Percentiles rank a stretch among this genome's conserved stretches.
Evolutionary conservation across 1,140 invertebrate species (phyloP).

Genomic region (Ruditapes philippinarum): DNA sequence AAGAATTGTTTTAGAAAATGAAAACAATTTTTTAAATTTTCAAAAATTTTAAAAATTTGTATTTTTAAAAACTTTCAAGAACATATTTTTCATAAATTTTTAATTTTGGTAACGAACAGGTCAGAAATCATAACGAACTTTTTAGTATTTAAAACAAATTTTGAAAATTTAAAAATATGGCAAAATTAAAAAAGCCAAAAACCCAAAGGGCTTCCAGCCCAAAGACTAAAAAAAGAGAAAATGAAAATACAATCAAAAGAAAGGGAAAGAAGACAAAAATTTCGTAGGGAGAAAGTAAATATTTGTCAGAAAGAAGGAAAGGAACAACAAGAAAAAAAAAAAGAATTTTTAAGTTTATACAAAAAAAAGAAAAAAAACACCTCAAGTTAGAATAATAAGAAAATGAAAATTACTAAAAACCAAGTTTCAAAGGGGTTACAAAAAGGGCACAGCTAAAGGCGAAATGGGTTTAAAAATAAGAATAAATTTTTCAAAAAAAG

Average conservation of each 20-base stretch:
- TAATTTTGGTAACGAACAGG: slow-evolving; percentile 51
- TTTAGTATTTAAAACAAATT: neutral
- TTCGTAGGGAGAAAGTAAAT: neutral
- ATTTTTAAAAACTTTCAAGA: too few relatives aligned
- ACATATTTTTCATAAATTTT: too few relatives aligned
- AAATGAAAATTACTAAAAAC: neutral
- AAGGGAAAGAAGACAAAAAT: slow-evolving; percentile 30
- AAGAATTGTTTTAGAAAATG: too few relatives aligned
- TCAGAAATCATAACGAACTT: neutral
- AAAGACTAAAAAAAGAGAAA: slow-evolving; percentile 25
- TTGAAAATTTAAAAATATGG: neutral
- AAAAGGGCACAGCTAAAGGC: neutral
- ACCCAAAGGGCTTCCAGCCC: slow-evolving; percentile 43
- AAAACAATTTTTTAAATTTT: too few relatives aligned
- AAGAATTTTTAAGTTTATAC: slow-evolving; percentile 1
- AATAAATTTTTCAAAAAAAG: slow-evolving; percentile 28
- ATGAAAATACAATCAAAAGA: slow-evolving; percentile 7
- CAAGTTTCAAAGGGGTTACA: neutral
- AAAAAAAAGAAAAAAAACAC: slow-evolving; percentile 10
- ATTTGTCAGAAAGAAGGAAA: neutral
- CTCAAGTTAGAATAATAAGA: neutral
- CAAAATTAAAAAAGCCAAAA: slow-evolving; percentile 38
- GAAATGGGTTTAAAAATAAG: neutral
- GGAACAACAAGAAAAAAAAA: slow-evolving; percentile 24
- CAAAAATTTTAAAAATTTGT: too few relatives aligned